Percentiles rank a stretch among this genome's conserved stretches.
These are phyloP conservation scores for Centruroides sculpturatus DNA, from an alignment of 1,140 invertebrate genomes.

Conservation along the genomic window DNA sequence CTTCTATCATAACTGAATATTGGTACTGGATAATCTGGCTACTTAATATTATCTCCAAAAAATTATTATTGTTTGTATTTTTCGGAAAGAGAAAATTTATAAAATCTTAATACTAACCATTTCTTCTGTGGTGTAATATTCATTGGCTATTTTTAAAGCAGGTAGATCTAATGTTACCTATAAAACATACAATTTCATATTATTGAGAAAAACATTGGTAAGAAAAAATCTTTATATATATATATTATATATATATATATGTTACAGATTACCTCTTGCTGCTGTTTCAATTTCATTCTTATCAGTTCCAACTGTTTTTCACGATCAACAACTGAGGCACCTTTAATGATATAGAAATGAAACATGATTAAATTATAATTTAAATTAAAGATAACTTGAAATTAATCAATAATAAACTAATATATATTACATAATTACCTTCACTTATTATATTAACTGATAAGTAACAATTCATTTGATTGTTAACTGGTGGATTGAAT, in stretches of 20 bases:
- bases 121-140: conserved; percentile 77
- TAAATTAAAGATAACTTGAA: too few species aligned
- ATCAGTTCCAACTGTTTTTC: conserved; percentile 30
- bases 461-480: too few species aligned
- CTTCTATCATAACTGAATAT: too few species aligned
- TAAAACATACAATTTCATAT: background rate
- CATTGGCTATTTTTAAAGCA: conserved; percentile 57
- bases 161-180: conserved; percentile 49
- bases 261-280: conserved; percentile 22
- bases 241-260: conserved; percentile 11
- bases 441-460: too few species aligned
- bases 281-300: conserved; percentile 26
- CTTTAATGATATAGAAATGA: background rate
- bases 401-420: too few species aligned
- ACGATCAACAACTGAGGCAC: conserved; percentile 18
- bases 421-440: too few species aligned
- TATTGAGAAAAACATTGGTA: background rate
- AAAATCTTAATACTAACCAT: conserved; percentile 28
- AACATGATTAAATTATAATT: too few species aligned
- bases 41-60: too few species aligned
- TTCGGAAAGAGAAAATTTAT: too few species aligned
- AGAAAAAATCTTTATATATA: conserved; percentile 1
- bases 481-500: too few species aligned
- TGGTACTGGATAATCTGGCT: too few species aligned
- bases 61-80: too few species aligned